Evolutionary conservation across 2,113 vertebrate genomes (phyloP), one percentile per base, ranked within the genome.

Genomic region (Odontesthes bonariensis): DNA sequence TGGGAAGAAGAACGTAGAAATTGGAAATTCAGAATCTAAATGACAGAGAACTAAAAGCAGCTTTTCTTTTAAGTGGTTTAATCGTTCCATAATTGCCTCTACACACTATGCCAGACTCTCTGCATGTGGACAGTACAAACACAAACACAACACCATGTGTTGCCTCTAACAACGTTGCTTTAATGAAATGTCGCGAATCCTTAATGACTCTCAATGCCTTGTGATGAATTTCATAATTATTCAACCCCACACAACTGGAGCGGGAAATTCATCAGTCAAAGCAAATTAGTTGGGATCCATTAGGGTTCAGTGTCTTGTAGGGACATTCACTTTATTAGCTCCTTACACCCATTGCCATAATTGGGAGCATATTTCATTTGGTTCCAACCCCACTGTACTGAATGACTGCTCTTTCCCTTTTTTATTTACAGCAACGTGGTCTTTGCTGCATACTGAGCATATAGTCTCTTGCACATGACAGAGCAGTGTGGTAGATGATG

Each of bases 281-380:
- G 96, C 95, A 96, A 98, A 97, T 98, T 97, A 98, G 96, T 95
- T 73, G 87, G 95, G 94, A 97, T 99, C 96, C 96, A 98, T 98
- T 98, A 96, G 95, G 94, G 94, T 95, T 94, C 95, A 92, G 94
- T 94, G 94, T 96, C 96, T 96, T 96, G 95, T 95, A 96, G 96
- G 95, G 95, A 95, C 94, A 94, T 96, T 95, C 95, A 94, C 94
- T 98, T 97, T 98, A 97, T 98, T 98, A 97, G 96, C 92, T 95
- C 94, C 95, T 97, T 97, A 97, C 96, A 97, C 95, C 96, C 96
- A 96, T 96, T 95, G 95, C 96, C 94, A 95, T 99, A 99, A 99
- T 99, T 98, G 96, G 95, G 94, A 95, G 95, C 96, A 98, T 99
- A 97, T 97, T 98, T 99, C 96, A 99, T 95, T 95, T 90, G 75